These are phyloP conservation scores for Clunio marinus DNA, from an alignment of 2,888 invertebrate genomes.

Conservation along the genomic window DNA sequence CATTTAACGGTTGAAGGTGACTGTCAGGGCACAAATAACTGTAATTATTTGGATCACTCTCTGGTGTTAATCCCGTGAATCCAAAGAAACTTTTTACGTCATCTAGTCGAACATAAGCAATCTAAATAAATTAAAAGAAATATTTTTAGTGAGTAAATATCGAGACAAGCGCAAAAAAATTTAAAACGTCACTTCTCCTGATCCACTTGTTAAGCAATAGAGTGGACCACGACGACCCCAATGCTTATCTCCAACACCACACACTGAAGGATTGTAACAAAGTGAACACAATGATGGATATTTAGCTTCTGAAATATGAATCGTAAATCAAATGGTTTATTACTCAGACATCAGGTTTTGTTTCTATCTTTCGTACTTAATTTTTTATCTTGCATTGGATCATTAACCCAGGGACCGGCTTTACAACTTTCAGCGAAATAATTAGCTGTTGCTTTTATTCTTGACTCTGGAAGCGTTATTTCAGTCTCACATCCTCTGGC, in stretches of 20 bases:
- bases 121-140: no score
- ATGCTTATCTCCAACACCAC: constrained; percentile 67
- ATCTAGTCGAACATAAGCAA: constrained; percentile 70
- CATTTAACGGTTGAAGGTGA: constrained; percentile 57
- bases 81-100: constrained; percentile 65
- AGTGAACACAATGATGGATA: constrained; percentile 70
- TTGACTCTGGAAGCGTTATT: constrained; percentile 69
- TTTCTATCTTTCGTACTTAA: constrained; percentile 59
- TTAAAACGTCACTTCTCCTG: constrained; percentile 74
- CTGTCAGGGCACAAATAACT: constrained; percentile 75
- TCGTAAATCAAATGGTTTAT: constrained; percentile 24
- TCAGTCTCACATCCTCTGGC: constrained; percentile 65
- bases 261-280: constrained; percentile 61
- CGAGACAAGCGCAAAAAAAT: neutral
- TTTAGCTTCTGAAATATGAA: constrained; percentile 54
- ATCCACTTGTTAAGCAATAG: constrained; percentile 70
- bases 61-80: constrained; percentile 48
- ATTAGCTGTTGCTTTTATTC: constrained; percentile 65
- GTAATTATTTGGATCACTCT: constrained; percentile 55
- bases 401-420: constrained; percentile 78
- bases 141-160: neutral
- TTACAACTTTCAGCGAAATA: constrained; percentile 80
- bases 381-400: constrained; percentile 58
- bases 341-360: neutral
- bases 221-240: constrained; percentile 80